Evolutionary conservation across 2,797 vertebrate genomes (phyloP).

Genomic region (Enteromius argenteus): DNA sequence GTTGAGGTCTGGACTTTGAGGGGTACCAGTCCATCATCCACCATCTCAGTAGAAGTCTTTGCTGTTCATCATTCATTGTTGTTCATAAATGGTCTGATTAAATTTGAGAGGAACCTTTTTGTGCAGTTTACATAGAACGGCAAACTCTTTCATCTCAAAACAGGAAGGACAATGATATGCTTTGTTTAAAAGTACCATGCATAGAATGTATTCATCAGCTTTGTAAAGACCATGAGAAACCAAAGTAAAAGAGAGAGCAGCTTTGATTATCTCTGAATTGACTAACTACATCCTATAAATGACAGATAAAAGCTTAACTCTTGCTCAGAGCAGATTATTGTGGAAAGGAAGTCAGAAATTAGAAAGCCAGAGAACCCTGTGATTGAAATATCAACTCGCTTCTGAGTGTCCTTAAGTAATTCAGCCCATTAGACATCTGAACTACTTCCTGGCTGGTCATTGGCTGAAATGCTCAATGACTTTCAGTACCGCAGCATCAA

Average conservation of each 20-base stretch:
- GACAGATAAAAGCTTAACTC: slow-evolving; percentile 35
- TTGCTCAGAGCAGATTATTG: slow-evolving; percentile 29
- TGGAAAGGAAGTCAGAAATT: slow-evolving; percentile 16
- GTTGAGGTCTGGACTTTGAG: too few species aligned
- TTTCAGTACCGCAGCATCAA: slow-evolving; percentile 3
- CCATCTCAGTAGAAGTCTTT: not conserved
- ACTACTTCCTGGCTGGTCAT: slow-evolving; percentile 21
- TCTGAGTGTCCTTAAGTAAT: slow-evolving; percentile 23
- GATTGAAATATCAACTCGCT: slow-evolving; percentile 30
- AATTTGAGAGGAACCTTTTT: not conserved
- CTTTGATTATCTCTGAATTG: slow-evolving; percentile 17
- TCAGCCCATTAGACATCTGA: slow-evolving; percentile 23
- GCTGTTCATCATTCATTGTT: not conserved
- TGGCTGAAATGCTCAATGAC: not conserved
- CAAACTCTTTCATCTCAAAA: not conserved
- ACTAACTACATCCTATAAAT: slow-evolving; percentile 11
- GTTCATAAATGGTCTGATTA: not conserved
- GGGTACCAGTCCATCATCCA: too few species aligned
- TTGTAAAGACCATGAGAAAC: not conserved
- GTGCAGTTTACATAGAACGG: not conserved
- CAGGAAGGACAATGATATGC: not conserved
- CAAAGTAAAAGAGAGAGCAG: not conserved
- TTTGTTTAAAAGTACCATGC: not conserved
- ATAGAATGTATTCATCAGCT: not conserved
- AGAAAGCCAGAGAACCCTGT: not conserved